Conservation (phyloP, 2,797 vertebrate genomes). For the Galago senegalensis region DNA sequence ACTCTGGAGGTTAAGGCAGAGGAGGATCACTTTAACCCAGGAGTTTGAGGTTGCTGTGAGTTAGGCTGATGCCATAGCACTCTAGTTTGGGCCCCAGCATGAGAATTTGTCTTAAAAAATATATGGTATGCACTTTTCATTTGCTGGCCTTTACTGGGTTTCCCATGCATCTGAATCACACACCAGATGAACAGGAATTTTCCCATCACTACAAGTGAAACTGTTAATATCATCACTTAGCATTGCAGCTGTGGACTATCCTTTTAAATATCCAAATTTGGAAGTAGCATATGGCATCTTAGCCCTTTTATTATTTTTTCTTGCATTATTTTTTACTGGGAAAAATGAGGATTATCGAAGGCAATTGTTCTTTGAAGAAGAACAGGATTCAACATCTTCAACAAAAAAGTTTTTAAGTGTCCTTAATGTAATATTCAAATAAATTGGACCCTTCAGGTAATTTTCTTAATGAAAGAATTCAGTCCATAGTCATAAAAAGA, state of each 20-base stretch:
- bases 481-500: neutral
- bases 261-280: conserved; percentile 20
- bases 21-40: no score
- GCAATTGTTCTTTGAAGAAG: conserved; percentile 8
- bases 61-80: no score
- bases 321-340: conserved; percentile 42
- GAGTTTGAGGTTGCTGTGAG: no score
- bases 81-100: no score
- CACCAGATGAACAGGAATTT: neutral
- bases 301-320: conserved; percentile 22
- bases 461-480: conserved; percentile 46
- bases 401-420: conserved; percentile 38
- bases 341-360: conserved; percentile 25
- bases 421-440: conserved; percentile 2
- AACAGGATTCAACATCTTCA: conserved; percentile 32
- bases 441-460: neutral
- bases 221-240: neutral
- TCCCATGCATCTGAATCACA: neutral
- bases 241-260: neutral
- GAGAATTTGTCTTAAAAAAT: no score
- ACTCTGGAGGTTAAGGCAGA: no score
- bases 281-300: conserved; percentile 1
- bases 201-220: neutral
- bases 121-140: neutral
- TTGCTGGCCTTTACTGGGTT: neutral